phyloP scores from a whole-genome alignment of 1,140 invertebrate species.

The Cydia fagiglandana region DNA sequence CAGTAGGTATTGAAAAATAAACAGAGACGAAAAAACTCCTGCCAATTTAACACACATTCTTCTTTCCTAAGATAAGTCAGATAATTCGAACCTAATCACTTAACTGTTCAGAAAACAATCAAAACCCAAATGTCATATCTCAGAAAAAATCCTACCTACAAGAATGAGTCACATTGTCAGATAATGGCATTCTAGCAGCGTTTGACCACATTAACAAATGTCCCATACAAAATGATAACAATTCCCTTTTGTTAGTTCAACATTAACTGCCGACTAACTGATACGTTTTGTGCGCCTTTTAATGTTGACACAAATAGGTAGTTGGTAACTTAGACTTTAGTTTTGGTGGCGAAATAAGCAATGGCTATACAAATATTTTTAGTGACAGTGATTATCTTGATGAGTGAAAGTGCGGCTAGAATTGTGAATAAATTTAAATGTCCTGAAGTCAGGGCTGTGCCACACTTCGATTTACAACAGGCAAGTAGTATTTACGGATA shows the following conservation, averaged over 20 bases:
- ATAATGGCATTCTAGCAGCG: conserved; percentile 72
- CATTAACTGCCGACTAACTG: conserved; percentile 52
- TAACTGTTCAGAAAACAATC: not conserved
- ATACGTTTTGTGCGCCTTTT: conserved; percentile 46
- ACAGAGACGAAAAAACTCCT: too few species aligned
- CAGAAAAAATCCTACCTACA: conserved; percentile 20
- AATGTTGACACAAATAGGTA: not conserved
- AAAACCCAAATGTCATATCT: not conserved
- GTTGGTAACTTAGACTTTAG: not conserved
- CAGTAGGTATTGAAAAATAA: too few species aligned
- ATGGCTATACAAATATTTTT: conserved; percentile 48
- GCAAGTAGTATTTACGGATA: conserved; percentile 43
- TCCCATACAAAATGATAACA: conserved; percentile 75
- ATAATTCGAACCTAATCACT: not conserved
- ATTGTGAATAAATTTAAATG: conserved; percentile 70
- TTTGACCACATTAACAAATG: conserved; percentile 68
- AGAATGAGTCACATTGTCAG: conserved; percentile 62
- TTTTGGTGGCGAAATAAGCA: not conserved
- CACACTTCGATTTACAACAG: conserved; percentile 69
- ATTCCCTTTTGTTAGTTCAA: conserved; percentile 71
- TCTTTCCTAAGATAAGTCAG: not conserved
- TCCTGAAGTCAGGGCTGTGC: conserved; percentile 70
- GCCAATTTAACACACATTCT: too few species aligned
- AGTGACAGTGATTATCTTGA: conserved; percentile 44
- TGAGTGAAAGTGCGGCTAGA: conserved; percentile 46